These are phyloP conservation scores for Altica lythri DNA, from an alignment of 2,888 invertebrate species.

Conservation along the genomic window DNA sequence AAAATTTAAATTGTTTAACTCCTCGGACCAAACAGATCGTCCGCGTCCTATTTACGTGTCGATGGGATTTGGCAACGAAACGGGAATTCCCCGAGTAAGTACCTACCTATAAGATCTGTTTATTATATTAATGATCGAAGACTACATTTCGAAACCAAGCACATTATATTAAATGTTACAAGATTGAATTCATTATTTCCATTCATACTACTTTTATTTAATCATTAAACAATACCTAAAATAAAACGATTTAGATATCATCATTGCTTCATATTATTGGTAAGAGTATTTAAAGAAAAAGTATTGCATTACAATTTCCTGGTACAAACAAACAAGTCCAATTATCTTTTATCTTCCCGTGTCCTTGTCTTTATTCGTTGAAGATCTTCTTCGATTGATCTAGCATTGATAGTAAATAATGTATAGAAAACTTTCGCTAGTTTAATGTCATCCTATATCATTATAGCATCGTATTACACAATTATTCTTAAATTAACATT, in stretches of 20 bases:
- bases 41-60: too few relatives aligned
- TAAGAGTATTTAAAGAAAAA: not conserved
- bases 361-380: slow-evolving; percentile 35
- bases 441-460: slow-evolving; percentile 31
- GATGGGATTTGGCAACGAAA: too few relatives aligned
- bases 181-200: too few relatives aligned
- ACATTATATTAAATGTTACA: too few relatives aligned
- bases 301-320: not conserved
- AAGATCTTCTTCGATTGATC: slow-evolving; percentile 40
- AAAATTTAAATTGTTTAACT: too few relatives aligned
- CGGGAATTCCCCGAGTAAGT: too few relatives aligned
- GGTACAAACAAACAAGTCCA: not conserved
- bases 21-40: too few relatives aligned
- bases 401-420: slow-evolving; percentile 28
- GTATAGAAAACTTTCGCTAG: slow-evolving; percentile 30
- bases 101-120: too few relatives aligned
- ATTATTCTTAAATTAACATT: slow-evolving; percentile 30
- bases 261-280: too few relatives aligned
- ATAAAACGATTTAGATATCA: too few relatives aligned
- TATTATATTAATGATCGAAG: too few relatives aligned
- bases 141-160: too few relatives aligned
- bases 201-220: not conserved
- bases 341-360: slow-evolving; percentile 11
- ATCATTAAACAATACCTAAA: not conserved
- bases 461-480: slow-evolving; percentile 27